A percentile compares a stretch with the other conserved stretches of the same genome.
These are phyloP conservation scores for Poeciliopsis occidentalis DNA, from an alignment of 2,113 vertebrate species.

Conservation along the genomic window DNA sequence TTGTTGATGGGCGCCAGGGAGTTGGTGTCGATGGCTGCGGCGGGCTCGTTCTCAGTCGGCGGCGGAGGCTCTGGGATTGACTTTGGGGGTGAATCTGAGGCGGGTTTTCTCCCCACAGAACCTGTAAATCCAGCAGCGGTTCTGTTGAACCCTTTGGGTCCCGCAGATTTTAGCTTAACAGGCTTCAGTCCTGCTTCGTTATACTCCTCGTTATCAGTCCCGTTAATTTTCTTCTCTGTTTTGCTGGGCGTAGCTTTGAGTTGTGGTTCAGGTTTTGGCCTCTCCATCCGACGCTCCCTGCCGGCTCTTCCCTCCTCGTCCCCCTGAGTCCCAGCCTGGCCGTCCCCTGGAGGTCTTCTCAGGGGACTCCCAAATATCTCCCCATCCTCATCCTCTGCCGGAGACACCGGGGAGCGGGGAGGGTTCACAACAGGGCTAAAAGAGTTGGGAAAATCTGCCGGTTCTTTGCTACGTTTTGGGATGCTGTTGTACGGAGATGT, in stretches of 20 bases:
- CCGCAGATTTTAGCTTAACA: constrained; percentile 46
- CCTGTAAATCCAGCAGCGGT: constrained; percentile 35
- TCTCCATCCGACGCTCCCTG: constrained; percentile 41
- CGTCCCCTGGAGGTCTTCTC: constrained; percentile 80
- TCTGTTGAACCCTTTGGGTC: constrained; percentile 27
- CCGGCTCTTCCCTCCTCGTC: constrained; percentile 23
- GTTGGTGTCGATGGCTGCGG: constrained; percentile 83
- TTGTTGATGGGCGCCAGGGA: constrained; percentile 90
- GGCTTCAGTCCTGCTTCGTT: constrained; percentile 76
- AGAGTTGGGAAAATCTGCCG: constrained; percentile 37
- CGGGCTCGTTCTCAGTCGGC: not conserved
- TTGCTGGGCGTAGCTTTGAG: constrained; percentile 25
- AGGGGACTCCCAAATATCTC: constrained; percentile 74
- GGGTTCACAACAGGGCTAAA: constrained; percentile 45
- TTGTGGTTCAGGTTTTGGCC: constrained; percentile 28
- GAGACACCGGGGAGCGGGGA: constrained; percentile 72
- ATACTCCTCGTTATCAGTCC: constrained; percentile 39
- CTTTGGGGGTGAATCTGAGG: not conserved
- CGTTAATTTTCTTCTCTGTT: constrained; percentile 27
- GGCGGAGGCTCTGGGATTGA: constrained; percentile 41
- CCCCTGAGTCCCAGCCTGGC: constrained; percentile 74
- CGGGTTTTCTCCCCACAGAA: constrained; percentile 11
- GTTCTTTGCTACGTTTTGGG: constrained; percentile 27
- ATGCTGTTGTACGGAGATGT: constrained; percentile 71
- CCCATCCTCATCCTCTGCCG: constrained; percentile 69